Base-by-base conservation (phyloP, 2,113 vertebrate species). In the Cryptotis parvus region DNA sequence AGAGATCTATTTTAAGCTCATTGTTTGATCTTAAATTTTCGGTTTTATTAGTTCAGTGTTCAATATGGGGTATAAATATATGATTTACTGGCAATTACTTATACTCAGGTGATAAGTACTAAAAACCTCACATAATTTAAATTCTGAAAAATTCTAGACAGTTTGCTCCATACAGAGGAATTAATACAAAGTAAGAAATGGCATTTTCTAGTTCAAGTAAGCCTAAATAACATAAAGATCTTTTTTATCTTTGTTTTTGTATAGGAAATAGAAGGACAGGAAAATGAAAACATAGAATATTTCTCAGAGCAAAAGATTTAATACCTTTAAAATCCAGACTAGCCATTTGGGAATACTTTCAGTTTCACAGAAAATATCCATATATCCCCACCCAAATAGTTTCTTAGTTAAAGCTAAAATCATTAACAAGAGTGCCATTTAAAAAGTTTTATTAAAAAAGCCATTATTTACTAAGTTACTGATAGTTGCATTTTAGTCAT, bases 11-110 rank as follows among this genome's bases (percentile, higher is more conserved):
- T 61, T 91, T 15, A 41, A 41, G 81, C 2, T 84, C 49, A 74
- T 82, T 15, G 85, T 16, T 90, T 41, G 70, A 37, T 18, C 35
- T 84, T 87, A 66, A n/a, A 43, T 89, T 43, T 80, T 90, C 20
- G 88, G 18, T 79, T 88, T 85, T 88, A 5, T 39, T 69, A 52
- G 79, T 80, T 92, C 39, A 73, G 73, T 58, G 91, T 95, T 63
- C 69, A 80, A 88, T 94, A 92, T 29, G 3, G 3, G 49, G 61
- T 84, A 16, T 83, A 43, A 78, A 85, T 89, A 41, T 77, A 37
- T 41, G 65, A 41, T 37, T 87, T 29, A 72, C n/a, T 26, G 15
- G 27, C 31, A 52, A 9, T 68, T 49, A 89, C 80, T 86, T 91
- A 39, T 41, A 49, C 45, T 79, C 33, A 72, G 45, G 49, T 55